Evolutionary conservation across 2,113 vertebrate genomes (phyloP), one percentile per base, ranked within the genome.

Genomic region (Syrmaticus mikado): DNA sequence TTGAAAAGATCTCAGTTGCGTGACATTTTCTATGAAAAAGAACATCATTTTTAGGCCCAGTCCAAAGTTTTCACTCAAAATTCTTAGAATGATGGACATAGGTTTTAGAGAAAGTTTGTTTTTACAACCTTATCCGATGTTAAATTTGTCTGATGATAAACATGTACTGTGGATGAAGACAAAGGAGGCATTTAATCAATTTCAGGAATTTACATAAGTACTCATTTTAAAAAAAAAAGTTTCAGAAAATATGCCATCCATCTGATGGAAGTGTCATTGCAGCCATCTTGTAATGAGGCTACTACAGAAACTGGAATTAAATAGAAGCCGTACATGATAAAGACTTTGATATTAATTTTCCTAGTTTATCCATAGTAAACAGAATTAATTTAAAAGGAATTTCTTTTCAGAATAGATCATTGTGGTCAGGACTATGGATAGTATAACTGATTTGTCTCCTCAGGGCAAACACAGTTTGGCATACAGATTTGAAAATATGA

Each of bases 1-100:
- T 85, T 89, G 95, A 87, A 96, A 95, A 96, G 94, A 82, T 92
- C 79, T 89, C 76, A 62, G 85, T 94, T 94, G 85, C 18, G 36
- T 90, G 94, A 92, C 89, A 94, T 87, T 94, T 96, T 74, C 85
- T 58, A 58, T 43, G 55, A 55, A 58, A 48, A 76, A 25, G 46
- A 79, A 11, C 9, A 30, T 21, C 36, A 79, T 50, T 24, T 28
- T 14, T 77, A 74, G 76, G 78, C 78, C 79, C n/a, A 80, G 60
- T 82, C 30, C 84, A 73, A 91, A 87, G 38, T 80, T 95, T 95
- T 89, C 32, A 1, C 22, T 92, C 24, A 48, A 64, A 89, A 80
- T 85, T 85, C 41, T 55, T 66, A 62, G 50, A 82, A 77, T 25
- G 74, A 46, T 61, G 38, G 55, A n/a, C 36, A 27, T 55, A 25